Conservation (phyloP, 2,797 vertebrate species). For the Morus bassanus region DNA sequence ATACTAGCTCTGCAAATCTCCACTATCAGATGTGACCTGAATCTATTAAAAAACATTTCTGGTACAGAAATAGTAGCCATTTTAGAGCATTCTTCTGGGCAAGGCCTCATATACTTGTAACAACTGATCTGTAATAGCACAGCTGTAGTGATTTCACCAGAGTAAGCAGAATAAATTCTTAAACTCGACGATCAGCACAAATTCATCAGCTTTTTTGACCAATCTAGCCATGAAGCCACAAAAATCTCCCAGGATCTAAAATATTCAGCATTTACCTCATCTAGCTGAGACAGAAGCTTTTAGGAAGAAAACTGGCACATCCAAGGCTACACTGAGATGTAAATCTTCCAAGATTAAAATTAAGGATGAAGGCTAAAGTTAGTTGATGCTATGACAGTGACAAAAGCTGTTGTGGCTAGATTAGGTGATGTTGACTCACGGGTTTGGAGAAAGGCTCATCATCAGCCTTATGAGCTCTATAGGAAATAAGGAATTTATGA, state of each 20-base stretch:
- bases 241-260: slow-evolving; percentile 7
- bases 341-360: background rate
- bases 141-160: background rate
- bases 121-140: background rate
- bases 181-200: background rate
- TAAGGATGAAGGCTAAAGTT: background rate
- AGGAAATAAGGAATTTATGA: slow-evolving; percentile 4
- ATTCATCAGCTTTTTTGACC: background rate
- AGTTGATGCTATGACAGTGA: background rate
- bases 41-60: background rate
- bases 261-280: slow-evolving; percentile 38
- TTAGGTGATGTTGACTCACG: background rate
- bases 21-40: background rate
- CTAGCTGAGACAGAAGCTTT: background rate
- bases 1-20: background rate
- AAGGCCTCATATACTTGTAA: background rate
- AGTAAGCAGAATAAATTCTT: slow-evolving; percentile 32
- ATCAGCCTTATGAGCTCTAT: background rate
- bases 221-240: background rate
- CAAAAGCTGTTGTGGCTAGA: slow-evolving; percentile 1
- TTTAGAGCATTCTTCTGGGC: background rate
- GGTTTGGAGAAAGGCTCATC: background rate
- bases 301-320: background rate
- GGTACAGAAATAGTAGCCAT: background rate
- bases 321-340: background rate